Evolutionary conservation across 1,140 invertebrate species (phyloP).

Genomic region (Sarcophaga bullata): DNA sequence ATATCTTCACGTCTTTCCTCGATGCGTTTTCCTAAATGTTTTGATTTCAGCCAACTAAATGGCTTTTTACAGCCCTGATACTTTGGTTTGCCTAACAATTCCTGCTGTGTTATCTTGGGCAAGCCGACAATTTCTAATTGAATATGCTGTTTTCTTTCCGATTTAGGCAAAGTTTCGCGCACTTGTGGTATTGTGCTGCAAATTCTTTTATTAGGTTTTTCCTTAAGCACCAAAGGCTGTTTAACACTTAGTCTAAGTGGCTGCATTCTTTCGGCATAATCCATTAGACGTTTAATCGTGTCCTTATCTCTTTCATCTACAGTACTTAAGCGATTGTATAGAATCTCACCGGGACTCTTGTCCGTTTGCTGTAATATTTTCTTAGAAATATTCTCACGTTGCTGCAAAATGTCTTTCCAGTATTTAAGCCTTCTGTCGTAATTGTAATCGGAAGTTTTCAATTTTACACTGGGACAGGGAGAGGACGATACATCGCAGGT

Average conservation of each 20-base stretch:
- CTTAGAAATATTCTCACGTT: slow-evolving; percentile 47
- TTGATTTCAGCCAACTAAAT: slow-evolving; percentile 50
- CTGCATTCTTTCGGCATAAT: slow-evolving; percentile 52
- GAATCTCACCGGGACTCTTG: slow-evolving; percentile 49
- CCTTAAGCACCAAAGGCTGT: slow-evolving; percentile 19
- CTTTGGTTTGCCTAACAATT: slow-evolving; percentile 47
- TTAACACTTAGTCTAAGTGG: slow-evolving; percentile 42
- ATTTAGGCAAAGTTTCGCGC: slow-evolving; percentile 51
- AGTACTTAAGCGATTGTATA: slow-evolving; percentile 49
- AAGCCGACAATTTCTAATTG: slow-evolving; percentile 52
- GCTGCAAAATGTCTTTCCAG: slow-evolving; percentile 51
- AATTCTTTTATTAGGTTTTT: slow-evolving; percentile 11
- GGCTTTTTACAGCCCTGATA: slow-evolving; percentile 20
- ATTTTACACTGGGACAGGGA: slow-evolving; percentile 43
- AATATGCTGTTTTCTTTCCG: slow-evolving; percentile 42
- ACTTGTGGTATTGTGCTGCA: slow-evolving; percentile 42
- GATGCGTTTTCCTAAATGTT: slow-evolving; percentile 47
- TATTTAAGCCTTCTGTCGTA: slow-evolving; percentile 54
- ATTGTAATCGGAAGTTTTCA: slow-evolving; percentile 43
- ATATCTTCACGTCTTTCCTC: slow-evolving; percentile 46
- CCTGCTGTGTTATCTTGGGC: slow-evolving; percentile 44
- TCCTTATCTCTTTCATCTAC: slow-evolving; percentile 51
- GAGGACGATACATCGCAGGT: slow-evolving; percentile 31
- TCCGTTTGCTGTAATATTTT: slow-evolving; percentile 48
- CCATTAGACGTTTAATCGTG: slow-evolving; percentile 52